Percentiles rank a stretch among this genome's conserved stretches.
Evolutionary conservation across 1,140 invertebrate genomes (phyloP).

Genomic region (Metopolophium dirhodum): DNA sequence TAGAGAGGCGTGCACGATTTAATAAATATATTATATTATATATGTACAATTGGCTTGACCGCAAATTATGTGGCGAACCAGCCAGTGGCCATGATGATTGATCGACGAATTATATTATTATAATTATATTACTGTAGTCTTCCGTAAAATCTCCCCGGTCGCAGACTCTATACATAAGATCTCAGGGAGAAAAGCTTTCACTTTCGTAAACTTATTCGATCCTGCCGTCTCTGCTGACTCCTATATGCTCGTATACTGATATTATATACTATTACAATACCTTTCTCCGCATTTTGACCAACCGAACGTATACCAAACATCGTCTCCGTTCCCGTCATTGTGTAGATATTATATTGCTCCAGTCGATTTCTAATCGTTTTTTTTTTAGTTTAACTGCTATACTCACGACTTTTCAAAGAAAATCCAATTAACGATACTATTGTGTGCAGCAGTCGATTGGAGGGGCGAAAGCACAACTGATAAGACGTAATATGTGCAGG

Average conservation of each 20-base stretch:
- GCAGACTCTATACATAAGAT: neutral
- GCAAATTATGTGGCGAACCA: neutral
- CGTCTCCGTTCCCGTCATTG: neutral
- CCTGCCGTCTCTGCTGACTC: neutral
- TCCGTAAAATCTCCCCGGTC: neutral
- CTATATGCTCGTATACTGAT: neutral
- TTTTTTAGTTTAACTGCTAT: neutral
- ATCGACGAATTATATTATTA: neutral
- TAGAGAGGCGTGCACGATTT: neutral
- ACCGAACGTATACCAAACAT: neutral
- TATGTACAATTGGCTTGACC: neutral
- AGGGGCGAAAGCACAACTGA: too few relatives aligned
- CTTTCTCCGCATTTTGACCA: neutral
- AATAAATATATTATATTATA: neutral
- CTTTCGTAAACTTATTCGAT: neutral
- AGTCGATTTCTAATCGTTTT: neutral
- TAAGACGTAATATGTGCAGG: too few relatives aligned
- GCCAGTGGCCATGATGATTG: neutral
- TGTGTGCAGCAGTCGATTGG: too few relatives aligned
- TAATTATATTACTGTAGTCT: neutral
- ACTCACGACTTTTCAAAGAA: neutral
- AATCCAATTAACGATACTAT: neutral
- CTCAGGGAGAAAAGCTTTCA: neutral
- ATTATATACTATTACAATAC: neutral
- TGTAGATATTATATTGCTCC: neutral